Base-by-base conservation (phyloP, 2,888 invertebrate species). In the Masnerella sp. region DNA sequence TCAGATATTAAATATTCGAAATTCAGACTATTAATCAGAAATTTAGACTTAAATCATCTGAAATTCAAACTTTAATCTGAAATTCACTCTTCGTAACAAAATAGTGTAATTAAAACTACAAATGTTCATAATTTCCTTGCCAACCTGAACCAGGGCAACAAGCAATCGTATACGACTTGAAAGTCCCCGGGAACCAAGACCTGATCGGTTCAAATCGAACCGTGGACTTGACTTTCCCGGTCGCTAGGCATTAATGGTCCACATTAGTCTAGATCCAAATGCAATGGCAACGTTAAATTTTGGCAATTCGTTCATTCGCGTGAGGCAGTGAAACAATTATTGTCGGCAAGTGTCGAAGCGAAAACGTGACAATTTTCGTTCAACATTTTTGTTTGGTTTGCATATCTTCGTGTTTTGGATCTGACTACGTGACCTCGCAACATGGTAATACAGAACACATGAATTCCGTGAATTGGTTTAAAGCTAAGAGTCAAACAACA, bases 301-400 rank as follows among this genome's bases (percentile, higher is more conserved):
- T 28, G 11, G 42, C 42, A 30, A 61, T 54, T 61, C 58, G 43
- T 42, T 56, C 47, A 30, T 65, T 49, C 18, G 45, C 43, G 17
- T 22, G 51, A 61, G 74, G 74, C 74, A 74, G 69, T 74, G 69
- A 74, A 61, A 74, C 65, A 17, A 74, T 74, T 74, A 69, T 74
- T 74, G 69, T 69, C 74, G 45, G 43, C 47, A 49, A 54, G 47
- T 43, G 47, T 62, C 32, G 28, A 67, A 52, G 22, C 59, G 32
- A 28, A 58, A 43, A 47, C 45, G 47, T 45, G 47, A 30, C 40
- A 22, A 22, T 40, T 38, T 38, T 36, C 25, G 43, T 17, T 51
- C 11, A 5, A n/a, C n/a, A 5, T 34, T 9, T 9, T 30, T 11
- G 12, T 15, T 17, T 42, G 17, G n/a, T n/a, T n/a, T n/a, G n/a